Evolutionary conservation across 2,888 invertebrate genomes (phyloP), one percentile per base, ranked within the genome.

Genomic region (Crematogaster levior): DNA sequence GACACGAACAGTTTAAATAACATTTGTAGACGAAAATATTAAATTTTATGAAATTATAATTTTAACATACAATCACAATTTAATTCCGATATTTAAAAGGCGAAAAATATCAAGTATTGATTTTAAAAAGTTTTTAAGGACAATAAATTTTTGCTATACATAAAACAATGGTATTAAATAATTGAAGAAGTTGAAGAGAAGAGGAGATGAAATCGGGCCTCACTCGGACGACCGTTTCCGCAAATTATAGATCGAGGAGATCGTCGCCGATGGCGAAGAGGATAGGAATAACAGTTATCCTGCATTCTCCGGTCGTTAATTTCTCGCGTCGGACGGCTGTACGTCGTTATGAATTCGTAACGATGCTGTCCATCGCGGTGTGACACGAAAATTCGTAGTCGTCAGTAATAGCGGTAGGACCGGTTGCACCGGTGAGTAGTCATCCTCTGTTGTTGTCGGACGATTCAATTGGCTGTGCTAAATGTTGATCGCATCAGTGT

Each of bases 211-310:
- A 34, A 74, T 46, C 60, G 18, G 56, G 24, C 18, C 24, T 70
- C 37, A 40, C 18, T 74, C 18, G 40, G 37, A 24, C 27, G 15
- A 75, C 1, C 40, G 72, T 58, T 56, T 34, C 58, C 46, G 34
- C 43, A 53, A 70, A 48, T 79, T 74, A 61, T 63, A 63, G 63
- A 74, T 72, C 40, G 40, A 15, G 58, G n/a, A 40, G 53, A 56
- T 72, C 27, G 27, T 24, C 73, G 43, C 56, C 18, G 30, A 24
- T 58, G 53, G 48, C 72, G 43, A 43, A 15, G 73, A 15, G 56
- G 30, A 53, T 56, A 40, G 24, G 46, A 72, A 53, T 70, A 66
- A 75, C 75, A 75, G 75, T 75, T 75, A 75, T 74, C 48, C 48
- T 24, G 34, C 63, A 48, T 75, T 66, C 63, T 43, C 37, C 66